Conservation (phyloP, 2,888 invertebrate genomes). For the Drosophila birchii region DNA sequence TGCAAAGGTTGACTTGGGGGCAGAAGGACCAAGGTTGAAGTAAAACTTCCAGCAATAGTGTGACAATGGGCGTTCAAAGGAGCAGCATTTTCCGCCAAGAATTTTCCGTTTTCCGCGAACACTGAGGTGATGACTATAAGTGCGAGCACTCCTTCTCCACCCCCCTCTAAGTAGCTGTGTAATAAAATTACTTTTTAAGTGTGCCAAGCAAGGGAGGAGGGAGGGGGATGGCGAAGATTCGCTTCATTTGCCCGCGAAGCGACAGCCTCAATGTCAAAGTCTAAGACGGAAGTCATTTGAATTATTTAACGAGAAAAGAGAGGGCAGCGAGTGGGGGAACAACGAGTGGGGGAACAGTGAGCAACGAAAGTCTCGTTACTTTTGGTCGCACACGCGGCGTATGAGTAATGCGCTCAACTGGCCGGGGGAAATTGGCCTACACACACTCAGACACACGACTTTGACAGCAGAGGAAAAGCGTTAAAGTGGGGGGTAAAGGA, state of each 20-base stretch:
- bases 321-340: no score
- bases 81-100: constrained; percentile 12
- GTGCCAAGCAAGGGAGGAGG: constrained; percentile 30
- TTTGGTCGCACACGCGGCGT: constrained; percentile 28
- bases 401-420: constrained; percentile 38
- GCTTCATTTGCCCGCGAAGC: constrained; percentile 36
- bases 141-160: not conserved
- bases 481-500: not conserved
- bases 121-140: constrained; percentile 30
- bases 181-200: constrained; percentile 81
- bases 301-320: constrained; percentile 64
- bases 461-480: not conserved
- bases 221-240: not conserved
- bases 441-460: not conserved
- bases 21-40: constrained; percentile 19
- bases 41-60: constrained; percentile 67
- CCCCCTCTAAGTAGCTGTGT: constrained; percentile 72
- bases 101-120: constrained; percentile 14
- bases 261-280: constrained; percentile 56
- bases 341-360: not conserved
- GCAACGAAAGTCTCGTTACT: not conserved
- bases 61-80: constrained; percentile 61
- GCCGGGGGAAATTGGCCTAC: constrained; percentile 2
- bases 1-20: constrained; percentile 21
- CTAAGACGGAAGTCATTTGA: constrained; percentile 76